Base-by-base conservation (phyloP, 2,797 vertebrate species). In the Peromyscus attwateri region DNA sequence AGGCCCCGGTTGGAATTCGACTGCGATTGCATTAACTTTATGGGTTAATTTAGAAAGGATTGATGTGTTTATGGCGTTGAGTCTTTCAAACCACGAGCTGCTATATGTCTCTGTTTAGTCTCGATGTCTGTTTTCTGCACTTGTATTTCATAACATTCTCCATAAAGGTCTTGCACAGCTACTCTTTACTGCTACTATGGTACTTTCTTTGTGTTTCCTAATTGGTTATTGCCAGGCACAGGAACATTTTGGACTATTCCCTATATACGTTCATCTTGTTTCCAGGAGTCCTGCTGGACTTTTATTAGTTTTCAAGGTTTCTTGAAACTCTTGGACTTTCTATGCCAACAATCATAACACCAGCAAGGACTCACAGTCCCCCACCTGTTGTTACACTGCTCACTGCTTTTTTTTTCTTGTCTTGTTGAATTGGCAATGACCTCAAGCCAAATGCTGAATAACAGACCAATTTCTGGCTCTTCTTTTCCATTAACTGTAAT, bases 11-110 rank as follows among this genome's bases (percentile, higher is more conserved):
- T 57, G 23, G 70, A 83, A 83, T 87, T 60, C 19, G 55, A 75
- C 37, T 80, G 84, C 55, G 37, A 71, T 46, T 13, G 64, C 84
- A 80, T 93, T 87, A 49, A 87, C 62, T 92, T 96, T 87, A 60
- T 27, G 62, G 75, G 66, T 75, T 87, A 82, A 93, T 80, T 80
- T 64, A 66, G 95, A 84, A n/a, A 89, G 75, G 43, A 31, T 23
- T 14, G 2, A 19, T 76, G 10, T 52, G 73, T 93, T 96, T 89
- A 80, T 70, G 55, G 7, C 3, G 3, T 29, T 34, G 64, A 76
- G 80, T 31, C 73, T 77, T 92, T 87, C 73, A 52, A 2, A 55
- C 71, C 57, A 5, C 0, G 34, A 93, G 64, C 83, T 43, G 70
- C 92, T 29, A 1, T 31, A 0, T 71, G 13, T 84, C 80, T 95